Evolutionary conservation across 2,113 vertebrate genomes (phyloP), one percentile per base, ranked within the genome.

Genomic region (Argyrosomus japonicus): DNA sequence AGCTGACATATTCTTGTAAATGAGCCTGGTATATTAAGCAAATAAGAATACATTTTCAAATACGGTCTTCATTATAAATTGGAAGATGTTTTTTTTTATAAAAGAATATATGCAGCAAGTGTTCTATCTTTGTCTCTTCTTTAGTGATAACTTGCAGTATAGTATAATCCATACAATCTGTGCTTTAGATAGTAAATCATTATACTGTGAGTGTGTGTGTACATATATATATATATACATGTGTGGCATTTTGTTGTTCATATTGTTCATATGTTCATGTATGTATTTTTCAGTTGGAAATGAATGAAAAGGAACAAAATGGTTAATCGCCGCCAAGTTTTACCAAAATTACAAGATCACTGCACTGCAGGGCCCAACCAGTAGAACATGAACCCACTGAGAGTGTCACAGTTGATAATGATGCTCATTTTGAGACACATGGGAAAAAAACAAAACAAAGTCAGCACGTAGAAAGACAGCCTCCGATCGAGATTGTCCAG

Each of bases 381-480:
- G 61, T 75, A 57, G 32, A 71, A 50, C 83, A 79, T 78, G 81
- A 69, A 57, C 77, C 83, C 53, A 83, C 62, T 68, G 74, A 79
- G 75, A 78, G 78, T 53, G 64, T 81, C 78, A 75, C 89, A 84
- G 82, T 63, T 86, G 79, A 86, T 88, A 91, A 88, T 84, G 73
- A 85, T 76, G 63, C 81, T 89, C 84, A 90, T 89, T 92, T 87
- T 64, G 75, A 89, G 80, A 87, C 73, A 75, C 73, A 76, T 68
- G 56, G 25, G 54, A 8, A 82, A 61, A 88, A 89, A 90, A 90
- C 86, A 90, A 93, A 92, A 90, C 82, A 88, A 88, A 82, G 81
- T 88, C 89, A 90, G 89, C 87, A 86, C 6, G 83, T 54, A 64
- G 45, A 82, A 56, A 64, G 19, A 25, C 75, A 68, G 68, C 78